These are phyloP conservation scores for Watsonalla binaria DNA, from an alignment of 2,888 invertebrate species.

Conservation along the genomic window DNA sequence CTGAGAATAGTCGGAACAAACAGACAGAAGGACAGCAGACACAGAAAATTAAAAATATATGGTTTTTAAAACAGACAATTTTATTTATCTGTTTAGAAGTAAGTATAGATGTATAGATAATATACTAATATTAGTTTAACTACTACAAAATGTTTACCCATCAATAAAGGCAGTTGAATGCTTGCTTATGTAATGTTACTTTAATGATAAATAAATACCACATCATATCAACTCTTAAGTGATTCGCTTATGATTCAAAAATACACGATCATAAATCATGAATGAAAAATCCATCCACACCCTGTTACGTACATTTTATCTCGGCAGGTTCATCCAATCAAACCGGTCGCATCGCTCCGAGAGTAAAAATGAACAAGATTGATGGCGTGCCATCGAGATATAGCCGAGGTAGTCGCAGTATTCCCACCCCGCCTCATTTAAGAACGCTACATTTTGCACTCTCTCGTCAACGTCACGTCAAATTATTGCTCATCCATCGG, in stretches of 20 bases:
- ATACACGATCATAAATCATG: neutral
- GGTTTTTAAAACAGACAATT: too few relatives aligned
- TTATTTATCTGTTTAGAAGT: too few relatives aligned
- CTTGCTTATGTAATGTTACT: too few relatives aligned
- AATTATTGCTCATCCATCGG: neutral
- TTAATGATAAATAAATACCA: too few relatives aligned
- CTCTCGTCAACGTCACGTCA: neutral
- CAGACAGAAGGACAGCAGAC: too few relatives aligned
- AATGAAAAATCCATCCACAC: neutral
- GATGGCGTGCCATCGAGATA: slow-evolving; percentile 36
- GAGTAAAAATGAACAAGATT: slow-evolving; percentile 52
- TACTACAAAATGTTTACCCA: too few relatives aligned
- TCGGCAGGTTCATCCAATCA: slow-evolving; percentile 35
- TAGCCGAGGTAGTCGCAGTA: neutral
- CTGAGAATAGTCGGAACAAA: too few relatives aligned
- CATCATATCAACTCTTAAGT: slow-evolving; percentile 4
- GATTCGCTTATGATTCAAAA: neutral
- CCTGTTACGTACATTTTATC: slow-evolving; percentile 7
- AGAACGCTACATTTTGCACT: neutral
- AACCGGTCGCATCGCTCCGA: slow-evolving; percentile 24
- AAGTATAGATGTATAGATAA: too few relatives aligned
- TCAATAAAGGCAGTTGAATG: too few relatives aligned
- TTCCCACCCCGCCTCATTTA: neutral
- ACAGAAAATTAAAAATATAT: too few relatives aligned
- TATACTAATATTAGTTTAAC: too few relatives aligned